Base-by-base conservation (phyloP, 2,113 vertebrate genomes). In the Megaleporinus macrocephalus region DNA sequence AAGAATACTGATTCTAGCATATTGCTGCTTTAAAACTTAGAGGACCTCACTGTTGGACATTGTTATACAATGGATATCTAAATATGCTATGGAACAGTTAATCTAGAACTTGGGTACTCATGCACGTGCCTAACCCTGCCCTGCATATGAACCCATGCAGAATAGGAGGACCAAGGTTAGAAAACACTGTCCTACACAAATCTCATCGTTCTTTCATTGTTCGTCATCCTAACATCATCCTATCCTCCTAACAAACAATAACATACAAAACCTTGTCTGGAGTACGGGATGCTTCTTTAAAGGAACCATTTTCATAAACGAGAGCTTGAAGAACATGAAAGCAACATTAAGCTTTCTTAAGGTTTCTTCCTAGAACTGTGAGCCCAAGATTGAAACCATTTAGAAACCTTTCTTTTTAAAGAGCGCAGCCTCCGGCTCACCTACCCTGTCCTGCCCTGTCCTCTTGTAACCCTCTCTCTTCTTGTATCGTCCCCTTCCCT, bases 351-450 rank as follows among this genome's bases (percentile, higher is more conserved):
- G 16, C 6, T 53, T 20, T n/a, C n/a, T n/a, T n/a, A n/a, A n/a
- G n/a, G n/a, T n/a, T n/a, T n/a, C n/a, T n/a, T n/a, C 55, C 55
- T 57, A 57, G 82, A 89, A 86, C 83, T 86, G 83, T 86, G 66
- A 57, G 20, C 22, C 1, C 27, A 66, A 41, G 2, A 3, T 9
- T n/a, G 24, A 6, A 59, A 24, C 55, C 22, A n/a, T 59, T 57
- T 57, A 57, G 53, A 20, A 57, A 14, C 41, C 41, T 3, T 49
- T 55, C 14, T 14, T 55, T 24, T 59, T n/a, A 10, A 15, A 49
- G 47, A 87, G 86, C 85, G 76, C 80, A 70, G 41, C 70, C 59
- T 55, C 63, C 29, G 18, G 24, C 49, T 76, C 53, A 33, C 63
- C 33, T 80, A 66, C 51, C 61, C 62, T 71, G 66, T 57, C 77